Percentiles rank a stretch among this genome's conserved stretches.
phyloP scores from a whole-genome alignment of 2,888 invertebrate species.

The Drosophila histrio region DNA sequence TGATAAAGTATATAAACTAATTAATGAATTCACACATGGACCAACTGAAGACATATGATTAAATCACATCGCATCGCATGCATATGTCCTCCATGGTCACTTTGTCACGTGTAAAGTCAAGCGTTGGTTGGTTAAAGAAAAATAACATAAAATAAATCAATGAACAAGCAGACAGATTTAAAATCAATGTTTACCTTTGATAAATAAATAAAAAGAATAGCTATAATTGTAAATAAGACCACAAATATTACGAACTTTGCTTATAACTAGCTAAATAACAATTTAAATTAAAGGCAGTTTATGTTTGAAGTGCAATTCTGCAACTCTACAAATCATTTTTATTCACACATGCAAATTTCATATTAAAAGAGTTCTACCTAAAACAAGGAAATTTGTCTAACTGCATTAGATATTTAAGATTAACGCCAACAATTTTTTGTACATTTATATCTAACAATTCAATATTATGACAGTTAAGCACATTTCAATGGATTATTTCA shows the following conservation, averaged over 20 bases:
- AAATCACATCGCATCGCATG: not conserved
- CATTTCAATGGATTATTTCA: no score
- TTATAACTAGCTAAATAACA: not conserved
- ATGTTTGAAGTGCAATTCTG: not conserved
- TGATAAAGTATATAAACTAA: not conserved
- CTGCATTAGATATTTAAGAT: not conserved
- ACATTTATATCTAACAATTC: not conserved
- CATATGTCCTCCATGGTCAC: no score
- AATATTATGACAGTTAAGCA: not conserved
- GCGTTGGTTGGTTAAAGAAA: not conserved
- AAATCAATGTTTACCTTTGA: no score
- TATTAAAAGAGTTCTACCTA: not conserved
- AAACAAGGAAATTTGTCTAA: not conserved
- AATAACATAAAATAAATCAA: not conserved
- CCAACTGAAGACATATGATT: not conserved
- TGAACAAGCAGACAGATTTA: not conserved
- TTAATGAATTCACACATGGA: not conserved
- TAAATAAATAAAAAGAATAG: no score
- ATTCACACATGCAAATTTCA: not conserved
- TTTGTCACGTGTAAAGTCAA: not conserved
- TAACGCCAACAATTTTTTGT: not conserved
- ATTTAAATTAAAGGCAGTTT: constrained; percentile 7
- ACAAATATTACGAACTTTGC: not conserved
- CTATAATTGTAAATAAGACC: not conserved
- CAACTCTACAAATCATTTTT: not conserved